Conservation (phyloP, 2,888 invertebrate species). For the Crioceris asparagi region DNA sequence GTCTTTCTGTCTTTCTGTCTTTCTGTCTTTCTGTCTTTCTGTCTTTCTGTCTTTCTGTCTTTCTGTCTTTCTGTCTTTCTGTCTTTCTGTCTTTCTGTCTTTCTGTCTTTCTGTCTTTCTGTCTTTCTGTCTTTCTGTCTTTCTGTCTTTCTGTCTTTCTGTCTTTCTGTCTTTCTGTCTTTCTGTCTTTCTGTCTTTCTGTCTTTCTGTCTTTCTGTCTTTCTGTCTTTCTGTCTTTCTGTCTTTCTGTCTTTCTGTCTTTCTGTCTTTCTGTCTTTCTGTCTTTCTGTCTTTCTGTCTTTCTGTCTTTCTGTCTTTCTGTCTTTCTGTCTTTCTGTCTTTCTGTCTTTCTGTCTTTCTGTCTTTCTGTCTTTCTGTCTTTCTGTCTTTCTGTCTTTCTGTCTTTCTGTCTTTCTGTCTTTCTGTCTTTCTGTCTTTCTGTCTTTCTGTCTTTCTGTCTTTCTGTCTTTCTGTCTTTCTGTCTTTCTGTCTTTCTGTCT, state of each 20-base stretch:
- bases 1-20: constrained; percentile 8
- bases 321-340: constrained; percentile 5
- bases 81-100: constrained; percentile 9
- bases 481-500: constrained; percentile 9
- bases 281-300: constrained; percentile 8
- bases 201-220: constrained; percentile 9
- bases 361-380: constrained; percentile 8
- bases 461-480: constrained; percentile 9
- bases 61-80: constrained; percentile 8
- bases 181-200: constrained; percentile 8
- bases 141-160: constrained; percentile 9
- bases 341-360: constrained; percentile 8
- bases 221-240: constrained; percentile 8
- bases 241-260: constrained; percentile 6
- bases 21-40: constrained; percentile 9
- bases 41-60: constrained; percentile 9
- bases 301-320: constrained; percentile 7
- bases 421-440: constrained; percentile 5
- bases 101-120: constrained; percentile 8
- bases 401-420: constrained; percentile 5
- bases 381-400: constrained; percentile 7
- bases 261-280: constrained; percentile 8
- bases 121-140: constrained; percentile 9
- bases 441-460: constrained; percentile 9
- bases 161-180: constrained; percentile 8